A percentile compares a stretch with the other conserved stretches of the same genome.
phyloP scores from a whole-genome alignment of 2,888 invertebrate species.

The Pheosia tremula region DNA sequence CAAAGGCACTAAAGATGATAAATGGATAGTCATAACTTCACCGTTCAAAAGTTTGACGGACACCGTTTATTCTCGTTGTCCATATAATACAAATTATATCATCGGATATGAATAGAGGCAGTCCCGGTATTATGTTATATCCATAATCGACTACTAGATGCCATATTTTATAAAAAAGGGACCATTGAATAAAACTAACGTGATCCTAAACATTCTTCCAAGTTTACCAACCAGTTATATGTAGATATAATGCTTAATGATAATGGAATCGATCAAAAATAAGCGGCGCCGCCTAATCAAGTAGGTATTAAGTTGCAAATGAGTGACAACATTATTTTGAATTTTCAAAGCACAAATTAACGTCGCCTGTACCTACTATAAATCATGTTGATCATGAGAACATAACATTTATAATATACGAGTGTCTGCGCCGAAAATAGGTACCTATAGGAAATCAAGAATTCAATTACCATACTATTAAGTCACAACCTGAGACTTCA shows the following conservation, averaged over 20 bases:
- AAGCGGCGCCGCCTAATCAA: constrained; percentile 38
- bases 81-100: constrained; percentile 54
- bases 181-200: constrained; percentile 34
- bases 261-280: constrained; percentile 32
- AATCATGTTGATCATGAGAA: constrained; percentile 10
- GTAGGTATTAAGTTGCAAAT: constrained; percentile 22
- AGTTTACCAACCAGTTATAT: constrained; percentile 37
- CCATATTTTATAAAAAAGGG: constrained; percentile 50
- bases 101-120: constrained; percentile 51
- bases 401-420: neutral
- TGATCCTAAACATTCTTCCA: constrained; percentile 24
- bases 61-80: constrained; percentile 42
- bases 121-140: constrained; percentile 50
- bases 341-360: constrained; percentile 27
- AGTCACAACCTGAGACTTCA: neutral
- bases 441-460: neutral
- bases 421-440: neutral
- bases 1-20: constrained; percentile 12
- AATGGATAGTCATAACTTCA: constrained; percentile 23
- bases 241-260: constrained; percentile 36
- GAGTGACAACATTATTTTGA: constrained; percentile 20
- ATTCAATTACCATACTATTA: neutral
- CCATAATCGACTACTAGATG: constrained; percentile 53
- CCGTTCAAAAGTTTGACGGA: constrained; percentile 34
- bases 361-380: constrained; percentile 16